Evolutionary conservation across 2,797 vertebrate genomes (phyloP), one percentile per base, ranked within the genome.

Genomic region (Lateolabrax maculatus): DNA sequence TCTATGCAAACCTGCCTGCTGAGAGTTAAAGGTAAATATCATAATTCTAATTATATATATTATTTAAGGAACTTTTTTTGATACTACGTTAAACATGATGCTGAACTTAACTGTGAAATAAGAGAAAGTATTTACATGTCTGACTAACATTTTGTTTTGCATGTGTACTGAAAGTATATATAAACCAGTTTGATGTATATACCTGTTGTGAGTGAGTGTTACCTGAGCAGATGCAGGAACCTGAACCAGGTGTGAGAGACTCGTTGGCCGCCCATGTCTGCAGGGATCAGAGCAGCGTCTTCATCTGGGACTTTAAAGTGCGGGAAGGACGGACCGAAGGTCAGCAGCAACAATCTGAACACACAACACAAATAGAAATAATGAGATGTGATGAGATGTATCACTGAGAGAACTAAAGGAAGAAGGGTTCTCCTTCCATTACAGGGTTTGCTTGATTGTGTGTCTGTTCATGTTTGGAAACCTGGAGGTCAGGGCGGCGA

Each of bases 141-240:
- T 16, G 7, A 43, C 15, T 43, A 43, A 43, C 15, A 34, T 34
- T 2, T 21, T 46, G 19, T 46, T 19, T 19, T 46, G 43, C 19
- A 19, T 46, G 43, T 46, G 18, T 21, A 46, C 43, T 46, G 44
- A 44, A 48, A 48, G 21, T 13, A 44, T 16, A 19, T 5, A 16
- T 43, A 16, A 39, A 39, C 37, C 37, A 39, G 12, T 44, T 19
- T 3, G 7, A 23, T 23, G 11, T 2, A 23, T 49, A 8, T 57
- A 36, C 11, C 12, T 23, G 34, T 4, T 9, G 11, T 34, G 12
- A 48, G 29, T 9, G 2, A 12, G 13, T 6, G 16, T 68, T 75
- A 98, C 97, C 97, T 97, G 90, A 99, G 95, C 96, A 99, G 96
- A 92, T 98, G 97, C 81, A 99, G 94, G 92, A 99, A 96, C 68